Conservation (phyloP, 2,888 invertebrate genomes). For the Augochlorella aurata region DNA sequence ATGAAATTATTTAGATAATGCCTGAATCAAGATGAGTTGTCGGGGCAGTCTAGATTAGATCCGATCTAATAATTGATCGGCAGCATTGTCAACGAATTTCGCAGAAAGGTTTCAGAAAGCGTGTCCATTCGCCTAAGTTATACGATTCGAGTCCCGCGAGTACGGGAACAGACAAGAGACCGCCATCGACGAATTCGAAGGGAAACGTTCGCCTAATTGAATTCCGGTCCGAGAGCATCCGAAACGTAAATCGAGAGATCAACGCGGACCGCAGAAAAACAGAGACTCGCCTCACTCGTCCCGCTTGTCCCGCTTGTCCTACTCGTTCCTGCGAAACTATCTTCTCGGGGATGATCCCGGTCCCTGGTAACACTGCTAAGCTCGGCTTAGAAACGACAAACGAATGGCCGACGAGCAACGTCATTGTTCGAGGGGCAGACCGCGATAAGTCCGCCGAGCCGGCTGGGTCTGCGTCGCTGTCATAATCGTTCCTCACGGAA, state of each 20-base stretch:
- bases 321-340: neutral
- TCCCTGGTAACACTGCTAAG: slow-evolving; percentile 24
- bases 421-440: slow-evolving; percentile 11
- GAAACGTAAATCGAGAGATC: slow-evolving; percentile 34
- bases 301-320: neutral
- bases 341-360: slow-evolving; percentile 18
- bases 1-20: no score
- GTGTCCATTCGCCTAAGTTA: no score
- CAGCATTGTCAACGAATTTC: no score
- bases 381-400: slow-evolving; percentile 43
- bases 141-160: no score
- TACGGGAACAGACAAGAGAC: neutral
- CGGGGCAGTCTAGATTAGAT: no score
- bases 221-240: slow-evolving; percentile 10
- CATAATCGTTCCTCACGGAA: neutral
- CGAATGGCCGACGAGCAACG: slow-evolving; percentile 20
- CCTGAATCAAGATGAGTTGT: no score
- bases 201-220: slow-evolving; percentile 36
- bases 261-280: slow-evolving; percentile 21
- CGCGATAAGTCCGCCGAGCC: neutral
- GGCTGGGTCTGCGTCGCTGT: neutral
- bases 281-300: neutral
- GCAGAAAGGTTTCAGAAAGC: no score
- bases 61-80: no score
- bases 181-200: neutral